Evolutionary conservation across 1,140 invertebrate species (phyloP).

Genomic region (Asobara japonica): DNA sequence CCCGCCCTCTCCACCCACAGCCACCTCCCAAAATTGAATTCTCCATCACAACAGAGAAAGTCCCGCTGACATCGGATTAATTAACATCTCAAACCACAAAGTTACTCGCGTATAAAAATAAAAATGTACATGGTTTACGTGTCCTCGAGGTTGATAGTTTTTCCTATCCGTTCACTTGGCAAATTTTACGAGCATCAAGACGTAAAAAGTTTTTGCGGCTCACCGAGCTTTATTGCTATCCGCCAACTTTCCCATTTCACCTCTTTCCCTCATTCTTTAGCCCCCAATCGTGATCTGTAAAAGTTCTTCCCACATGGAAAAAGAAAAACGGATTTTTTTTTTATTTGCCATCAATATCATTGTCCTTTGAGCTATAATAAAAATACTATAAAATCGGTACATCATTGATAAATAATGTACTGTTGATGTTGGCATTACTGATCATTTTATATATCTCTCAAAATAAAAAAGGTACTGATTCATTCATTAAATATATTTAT

Average conservation of each 20-base stretch:
- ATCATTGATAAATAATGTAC: no score
- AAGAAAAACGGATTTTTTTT: no score
- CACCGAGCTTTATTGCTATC: constrained; percentile 28
- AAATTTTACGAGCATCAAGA: constrained; percentile 12
- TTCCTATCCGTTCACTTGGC: background rate
- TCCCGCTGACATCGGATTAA: background rate
- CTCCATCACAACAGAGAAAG: background rate
- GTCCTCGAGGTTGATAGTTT: background rate
- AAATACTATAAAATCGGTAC: no score
- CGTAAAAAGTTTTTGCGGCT: constrained; percentile 24
- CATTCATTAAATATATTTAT: no score
- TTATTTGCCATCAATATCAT: no score
- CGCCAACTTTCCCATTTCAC: background rate
- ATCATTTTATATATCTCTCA: no score
- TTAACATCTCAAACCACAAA: background rate
- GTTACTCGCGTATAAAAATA: background rate
- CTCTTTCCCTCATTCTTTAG: background rate
- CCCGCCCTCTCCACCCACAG: no score
- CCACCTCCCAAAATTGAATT: background rate
- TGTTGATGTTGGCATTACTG: no score
- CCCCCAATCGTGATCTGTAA: background rate
- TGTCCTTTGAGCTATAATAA: no score
- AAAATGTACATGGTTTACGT: background rate
- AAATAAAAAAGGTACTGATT: no score
- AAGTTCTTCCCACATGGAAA: no score